Evolutionary conservation across 2,113 vertebrate genomes (phyloP).

Genomic region (Cephalopholis sonnerati): DNA sequence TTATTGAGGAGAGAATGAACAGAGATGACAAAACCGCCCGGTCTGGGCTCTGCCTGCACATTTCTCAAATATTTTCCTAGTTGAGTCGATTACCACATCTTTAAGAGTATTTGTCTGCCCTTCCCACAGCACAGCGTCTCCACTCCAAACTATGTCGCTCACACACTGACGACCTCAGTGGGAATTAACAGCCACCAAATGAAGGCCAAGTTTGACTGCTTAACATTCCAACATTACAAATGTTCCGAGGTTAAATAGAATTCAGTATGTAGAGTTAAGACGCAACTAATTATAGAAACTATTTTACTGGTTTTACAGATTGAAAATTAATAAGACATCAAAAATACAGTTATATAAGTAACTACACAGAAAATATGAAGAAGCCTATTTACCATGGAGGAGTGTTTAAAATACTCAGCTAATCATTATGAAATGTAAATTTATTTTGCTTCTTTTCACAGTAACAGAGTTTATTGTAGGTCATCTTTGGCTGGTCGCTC

Average conservation of each 20-base stretch:
- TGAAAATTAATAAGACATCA: not conserved
- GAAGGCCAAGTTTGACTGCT: conserved; percentile 19
- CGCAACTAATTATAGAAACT: not conserved
- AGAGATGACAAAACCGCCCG: conserved; percentile 70
- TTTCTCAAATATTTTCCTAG: conserved; percentile 81
- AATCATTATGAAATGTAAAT: not conserved
- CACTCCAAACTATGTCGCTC: conserved; percentile 18
- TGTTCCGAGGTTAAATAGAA: not conserved
- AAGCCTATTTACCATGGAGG: not conserved
- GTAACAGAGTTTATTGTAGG: not conserved
- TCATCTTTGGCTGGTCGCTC: not conserved
- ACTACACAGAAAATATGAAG: not conserved
- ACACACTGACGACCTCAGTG: conserved; percentile 6
- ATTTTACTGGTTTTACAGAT: not conserved
- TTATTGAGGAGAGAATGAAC: conserved; percentile 49
- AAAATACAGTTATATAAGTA: not conserved
- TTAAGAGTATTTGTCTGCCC: conserved; percentile 39
- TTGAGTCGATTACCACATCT: conserved; percentile 74
- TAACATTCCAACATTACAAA: conserved; percentile 3
- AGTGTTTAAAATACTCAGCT: not conserved
- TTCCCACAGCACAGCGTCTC: conserved; percentile 29
- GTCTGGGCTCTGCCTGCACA: conserved; percentile 68
- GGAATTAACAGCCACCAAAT: conserved; percentile 33
- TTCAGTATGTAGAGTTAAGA: not conserved
- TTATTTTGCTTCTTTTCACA: not conserved